phyloP scores from a whole-genome alignment of 2,113 vertebrate species.

The Sphaerodactylus townsendi region DNA sequence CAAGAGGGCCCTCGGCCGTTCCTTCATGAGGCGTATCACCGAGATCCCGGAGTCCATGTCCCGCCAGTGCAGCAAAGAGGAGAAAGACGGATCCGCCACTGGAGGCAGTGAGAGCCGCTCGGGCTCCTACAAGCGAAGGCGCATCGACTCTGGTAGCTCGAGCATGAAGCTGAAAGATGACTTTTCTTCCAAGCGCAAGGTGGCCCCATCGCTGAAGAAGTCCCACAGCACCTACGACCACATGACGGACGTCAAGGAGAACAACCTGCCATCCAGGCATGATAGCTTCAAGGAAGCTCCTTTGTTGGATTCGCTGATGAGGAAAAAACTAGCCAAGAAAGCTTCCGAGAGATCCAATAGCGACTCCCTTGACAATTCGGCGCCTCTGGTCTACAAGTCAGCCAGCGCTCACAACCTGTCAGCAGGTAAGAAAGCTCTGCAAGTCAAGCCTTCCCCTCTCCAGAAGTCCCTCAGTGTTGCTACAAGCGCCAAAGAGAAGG shows the following conservation, averaged over 20 bases:
- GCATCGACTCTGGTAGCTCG: conserved; percentile 36
- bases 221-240: conserved; percentile 78
- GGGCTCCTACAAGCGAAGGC: conserved; percentile 68
- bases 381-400: conserved; percentile 84
- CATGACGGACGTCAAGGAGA: conserved; percentile 39
- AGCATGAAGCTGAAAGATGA: conserved; percentile 65
- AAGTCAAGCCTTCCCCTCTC: conserved; percentile 69
- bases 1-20: conserved; percentile 78
- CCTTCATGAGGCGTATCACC: conserved; percentile 75
- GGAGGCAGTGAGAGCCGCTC: conserved; percentile 58
- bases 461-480: conserved; percentile 83
- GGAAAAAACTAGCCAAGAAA: conserved; percentile 59
- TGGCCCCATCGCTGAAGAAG: conserved; percentile 61
- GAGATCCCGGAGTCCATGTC: conserved; percentile 82
- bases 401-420: conserved; percentile 89
- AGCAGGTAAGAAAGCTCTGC: conserved; percentile 73
- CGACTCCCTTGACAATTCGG: conserved; percentile 77
- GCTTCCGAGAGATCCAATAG: conserved; percentile 66
- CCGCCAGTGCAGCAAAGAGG: conserved; percentile 78
- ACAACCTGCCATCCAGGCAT: background rate
- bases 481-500: conserved; percentile 55
- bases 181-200: conserved; percentile 63
- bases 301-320: conserved; percentile 64
- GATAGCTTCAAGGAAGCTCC: conserved; percentile 63
- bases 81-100: conserved; percentile 68